Evolutionary conservation across 2,888 invertebrate species (phyloP), one percentile per base, ranked within the genome.

Genomic region (Euproctis similis): DNA sequence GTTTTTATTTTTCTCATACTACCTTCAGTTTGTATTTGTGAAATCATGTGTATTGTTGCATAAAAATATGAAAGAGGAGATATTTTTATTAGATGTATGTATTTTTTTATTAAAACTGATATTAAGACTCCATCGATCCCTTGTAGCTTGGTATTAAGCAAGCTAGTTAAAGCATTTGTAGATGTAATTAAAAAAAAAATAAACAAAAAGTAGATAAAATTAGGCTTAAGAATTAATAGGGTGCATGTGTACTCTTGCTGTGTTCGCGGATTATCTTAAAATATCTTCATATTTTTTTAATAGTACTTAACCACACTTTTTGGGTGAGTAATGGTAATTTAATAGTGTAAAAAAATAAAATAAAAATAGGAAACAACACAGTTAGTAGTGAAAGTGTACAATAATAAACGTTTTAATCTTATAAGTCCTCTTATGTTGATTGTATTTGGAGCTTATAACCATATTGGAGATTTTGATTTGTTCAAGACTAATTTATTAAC

Each of bases 151-250:
- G 82, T 72, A 46, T 60, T 73, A n/a, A 72, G 74, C 82, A 77
- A 74, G 84, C 84, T 81, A 75, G 75, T 59, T 70, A 58, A 80
- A 82, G 84, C 84, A 84, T 84, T 84, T 81, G 70, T 81, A 82
- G 80, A 69, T 50, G 70, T 76, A 76, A 70, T 42, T 14, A 4
- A 6, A 14, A n/a, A n/a, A n/a, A n/a, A n/a, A n/a, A n/a, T n/a
- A n/a, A n/a, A n/a, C n/a, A n/a, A n/a, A n/a, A n/a, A 62, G 62
- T 82, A 80, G 72, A 44, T 62, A 50, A 54, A n/a, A 8, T 49
- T 74, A 78, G 63, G 39, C 37, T 32, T 51, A 43, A 34, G 45
- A 48, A 53, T 48, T 17, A 29, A 31, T 26, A 28, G 27, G 39
- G 10, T 21, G 21, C 2, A 24, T n/a, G 34, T 39, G 19, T 25